These are phyloP conservation scores for Latrodectus elegans DNA, from an alignment of 2,888 invertebrate species.

Conservation along the genomic window DNA sequence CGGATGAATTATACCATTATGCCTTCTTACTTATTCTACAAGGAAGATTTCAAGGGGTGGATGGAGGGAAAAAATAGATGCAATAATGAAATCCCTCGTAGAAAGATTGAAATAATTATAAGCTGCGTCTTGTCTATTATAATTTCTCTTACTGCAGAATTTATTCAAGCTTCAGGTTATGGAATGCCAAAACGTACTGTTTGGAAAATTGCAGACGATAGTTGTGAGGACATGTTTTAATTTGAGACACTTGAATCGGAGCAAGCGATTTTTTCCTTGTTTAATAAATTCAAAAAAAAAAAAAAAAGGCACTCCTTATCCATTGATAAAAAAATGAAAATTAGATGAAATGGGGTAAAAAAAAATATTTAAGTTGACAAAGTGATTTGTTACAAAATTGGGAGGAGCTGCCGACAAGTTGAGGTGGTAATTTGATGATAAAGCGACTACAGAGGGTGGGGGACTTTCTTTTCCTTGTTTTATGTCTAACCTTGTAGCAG, in stretches of 20 bases:
- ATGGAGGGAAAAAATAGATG: neutral
- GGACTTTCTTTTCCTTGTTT: neutral
- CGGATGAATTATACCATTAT: neutral
- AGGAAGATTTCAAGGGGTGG: neutral
- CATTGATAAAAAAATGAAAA: neutral
- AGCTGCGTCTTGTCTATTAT: neutral
- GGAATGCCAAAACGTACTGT: neutral
- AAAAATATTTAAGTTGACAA: neutral
- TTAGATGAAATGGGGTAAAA: neutral
- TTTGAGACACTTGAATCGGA: too few species aligned
- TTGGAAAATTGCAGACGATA: neutral
- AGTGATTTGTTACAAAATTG: conserved; percentile 42
- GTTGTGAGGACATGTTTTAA: neutral
- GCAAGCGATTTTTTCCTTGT: neutral
- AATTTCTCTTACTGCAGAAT: neutral
- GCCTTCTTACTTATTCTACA: neutral
- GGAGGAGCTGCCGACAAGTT: conserved; percentile 55
- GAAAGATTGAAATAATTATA: neutral
- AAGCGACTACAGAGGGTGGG: neutral
- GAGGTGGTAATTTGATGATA: conserved; percentile 40
- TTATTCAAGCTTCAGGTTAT: conserved; percentile 2
- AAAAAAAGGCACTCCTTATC: neutral
- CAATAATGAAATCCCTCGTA: neutral
- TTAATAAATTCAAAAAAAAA: neutral
- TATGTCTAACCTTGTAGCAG: neutral